phyloP scores from a whole-genome alignment of 1,140 invertebrate genomes.

The Saccostrea glomerata region DNA sequence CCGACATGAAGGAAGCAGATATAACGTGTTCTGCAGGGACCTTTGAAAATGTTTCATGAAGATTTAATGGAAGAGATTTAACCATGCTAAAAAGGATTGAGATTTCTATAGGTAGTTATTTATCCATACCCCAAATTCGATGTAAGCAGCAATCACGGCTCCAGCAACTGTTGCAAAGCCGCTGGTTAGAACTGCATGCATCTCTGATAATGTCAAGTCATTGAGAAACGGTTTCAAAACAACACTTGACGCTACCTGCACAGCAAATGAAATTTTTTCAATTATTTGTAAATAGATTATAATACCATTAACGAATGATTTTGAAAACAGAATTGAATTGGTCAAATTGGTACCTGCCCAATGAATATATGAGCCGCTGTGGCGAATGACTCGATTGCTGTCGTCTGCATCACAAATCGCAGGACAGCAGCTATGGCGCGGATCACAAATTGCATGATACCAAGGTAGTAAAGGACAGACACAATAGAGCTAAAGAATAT shows the following conservation, averaged over 20 bases:
- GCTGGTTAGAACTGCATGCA: conserved; percentile 94
- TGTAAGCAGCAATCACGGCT: conserved; percentile 94
- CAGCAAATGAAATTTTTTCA: conserved; percentile 4
- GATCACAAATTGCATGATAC: conserved; percentile 76
- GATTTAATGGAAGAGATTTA: too few species aligned
- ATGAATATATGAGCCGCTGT: conserved; percentile 79
- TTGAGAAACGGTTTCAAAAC: conserved; percentile 84
- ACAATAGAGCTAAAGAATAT: conserved; percentile 77
- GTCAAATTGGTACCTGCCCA: conserved; percentile 70
- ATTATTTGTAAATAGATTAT: too few species aligned
- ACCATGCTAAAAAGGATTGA: too few species aligned
- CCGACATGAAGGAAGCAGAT: conserved; percentile 96
- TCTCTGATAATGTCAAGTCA: conserved; percentile 91
- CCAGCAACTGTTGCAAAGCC: conserved; percentile 98
- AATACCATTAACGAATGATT: not conserved
- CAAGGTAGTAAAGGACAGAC: conserved; percentile 76
- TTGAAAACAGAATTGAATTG: not conserved
- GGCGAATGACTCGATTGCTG: conserved; percentile 76
- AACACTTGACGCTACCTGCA: conserved; percentile 92
- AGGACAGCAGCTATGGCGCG: conserved; percentile 70
- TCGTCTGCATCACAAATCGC: conserved; percentile 69
- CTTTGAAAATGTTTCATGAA: not conserved
- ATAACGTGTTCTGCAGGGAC: conserved; percentile 81
- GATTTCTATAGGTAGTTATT: too few species aligned
- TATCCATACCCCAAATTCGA: conserved; percentile 90